Evolutionary conservation across 1,140 invertebrate genomes (phyloP).

Genomic region (Meteorus sp.): DNA sequence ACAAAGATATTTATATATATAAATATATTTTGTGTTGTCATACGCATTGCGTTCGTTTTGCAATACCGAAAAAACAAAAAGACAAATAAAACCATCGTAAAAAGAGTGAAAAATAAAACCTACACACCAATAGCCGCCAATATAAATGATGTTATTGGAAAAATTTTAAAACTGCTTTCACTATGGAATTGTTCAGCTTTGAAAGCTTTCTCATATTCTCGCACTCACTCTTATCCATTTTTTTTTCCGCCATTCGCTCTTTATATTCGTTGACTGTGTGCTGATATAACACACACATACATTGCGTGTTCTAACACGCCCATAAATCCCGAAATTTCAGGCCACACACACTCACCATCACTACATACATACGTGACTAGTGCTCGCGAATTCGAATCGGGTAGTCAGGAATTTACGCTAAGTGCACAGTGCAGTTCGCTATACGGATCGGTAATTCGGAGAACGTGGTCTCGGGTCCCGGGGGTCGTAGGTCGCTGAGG

Average conservation of each 20-base stretch:
- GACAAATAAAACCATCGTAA: too few species aligned
- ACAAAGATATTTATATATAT: too few species aligned
- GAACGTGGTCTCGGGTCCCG: slow-evolving; percentile 46
- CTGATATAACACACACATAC: too few species aligned
- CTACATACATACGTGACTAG: not conserved
- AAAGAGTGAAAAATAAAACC: too few species aligned
- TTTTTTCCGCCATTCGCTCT: too few species aligned
- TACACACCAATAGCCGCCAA: too few species aligned
- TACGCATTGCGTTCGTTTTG: too few species aligned
- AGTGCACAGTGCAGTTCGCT: slow-evolving; percentile 43
- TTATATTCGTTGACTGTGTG: too few species aligned
- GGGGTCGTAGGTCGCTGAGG: slow-evolving; percentile 50
- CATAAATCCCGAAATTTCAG: slow-evolving; percentile 10
- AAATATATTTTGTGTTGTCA: not conserved
- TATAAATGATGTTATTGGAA: not conserved
- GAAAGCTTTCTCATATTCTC: slow-evolving; percentile 6
- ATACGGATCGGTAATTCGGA: slow-evolving; percentile 47
- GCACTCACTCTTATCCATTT: not conserved
- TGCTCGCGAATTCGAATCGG: slow-evolving; percentile 17
- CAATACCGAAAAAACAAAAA: too few species aligned
- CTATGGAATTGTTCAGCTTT: not conserved
- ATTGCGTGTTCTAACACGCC: slow-evolving; percentile 1
- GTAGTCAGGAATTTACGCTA: slow-evolving; percentile 45
- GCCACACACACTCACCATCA: not conserved
- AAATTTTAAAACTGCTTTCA: not conserved